Base-by-base conservation (phyloP, 2,888 invertebrate genomes). In the Sesamia inferens region DNA sequence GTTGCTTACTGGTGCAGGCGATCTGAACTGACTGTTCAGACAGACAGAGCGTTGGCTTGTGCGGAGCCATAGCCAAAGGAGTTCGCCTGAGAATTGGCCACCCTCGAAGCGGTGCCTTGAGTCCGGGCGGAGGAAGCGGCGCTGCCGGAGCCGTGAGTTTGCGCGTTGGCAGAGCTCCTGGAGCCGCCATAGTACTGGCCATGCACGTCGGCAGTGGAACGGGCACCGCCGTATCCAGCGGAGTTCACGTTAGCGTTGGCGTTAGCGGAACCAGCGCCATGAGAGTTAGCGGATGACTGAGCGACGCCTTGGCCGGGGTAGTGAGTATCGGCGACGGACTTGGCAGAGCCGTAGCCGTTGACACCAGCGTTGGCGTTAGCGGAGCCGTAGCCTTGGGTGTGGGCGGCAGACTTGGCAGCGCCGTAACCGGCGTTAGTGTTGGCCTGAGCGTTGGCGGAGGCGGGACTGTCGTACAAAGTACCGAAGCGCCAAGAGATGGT, bases 401-500 rank as follows among this genome's bases (percentile, higher is more conserved):
- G 85, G 44, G 87, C 87, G 68, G 83, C 85, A 47, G 89, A 86
- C 74, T 87, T 87, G 54, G 88, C 83, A 39, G 84, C 79, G 57
- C 87, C 86, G 65, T 88, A 81, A 39, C 85, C 85, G 59, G 82
- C 74, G 61, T 80, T 10, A 58, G 76, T 79, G 64, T 87, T 81
- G 62, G 89, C 87, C 19, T 85, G 80, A 55, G 90, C 88, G 0
- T 80, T 80, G 4, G 85, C 86, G 65, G 79, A 76, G 14, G 90
- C 86, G n/a, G 94, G 94, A 16, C 77, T 78, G 68, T 90, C 91
- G 80, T 95, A 95, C 2, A 88, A 81, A 42, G 94, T 93, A 19
- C 95, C 95, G 80, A 95, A 95, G 57, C 90, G 93, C 95, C 95
- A 95, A 75, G 90, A 90, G 86, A 93, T 92, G 67, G 90, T 88